phyloP scores from a whole-genome alignment of 2,888 invertebrate genomes.

The Rhorus exstirpatorius region DNA sequence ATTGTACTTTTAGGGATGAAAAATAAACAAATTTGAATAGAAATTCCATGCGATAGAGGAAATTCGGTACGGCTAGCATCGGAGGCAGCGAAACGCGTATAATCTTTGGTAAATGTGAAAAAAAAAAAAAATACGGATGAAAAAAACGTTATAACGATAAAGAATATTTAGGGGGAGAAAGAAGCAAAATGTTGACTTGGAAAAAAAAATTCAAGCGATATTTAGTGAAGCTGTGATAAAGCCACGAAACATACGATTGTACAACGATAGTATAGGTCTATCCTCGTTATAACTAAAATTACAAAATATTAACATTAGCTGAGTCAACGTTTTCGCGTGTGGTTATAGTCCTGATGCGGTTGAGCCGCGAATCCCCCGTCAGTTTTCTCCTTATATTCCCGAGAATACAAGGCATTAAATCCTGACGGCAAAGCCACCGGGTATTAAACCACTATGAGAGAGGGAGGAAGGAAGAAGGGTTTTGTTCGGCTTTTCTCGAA shows the following conservation, averaged over 20 bases:
- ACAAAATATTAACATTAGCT: constrained; percentile 20
- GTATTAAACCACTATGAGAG: constrained; percentile 26
- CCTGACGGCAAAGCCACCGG: constrained; percentile 1
- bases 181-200: neutral
- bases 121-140: neutral
- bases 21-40: constrained; percentile 14
- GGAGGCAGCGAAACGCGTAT: constrained; percentile 9
- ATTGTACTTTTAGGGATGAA: constrained; percentile 20
- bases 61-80: neutral
- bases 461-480: constrained; percentile 9
- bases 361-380: neutral
- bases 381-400: constrained; percentile 20
- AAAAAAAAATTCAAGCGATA: constrained; percentile 11
- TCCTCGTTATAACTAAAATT: constrained; percentile 35
- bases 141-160: constrained; percentile 1
- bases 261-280: neutral
- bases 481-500: constrained; percentile 34
- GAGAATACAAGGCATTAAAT: constrained; percentile 42
- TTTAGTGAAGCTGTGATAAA: neutral
- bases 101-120: constrained; percentile 16
- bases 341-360: neutral
- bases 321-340: constrained; percentile 5
- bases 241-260: constrained; percentile 2
- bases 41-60: constrained; percentile 1
- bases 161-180: constrained; percentile 1